Evolutionary conservation across 2,113 vertebrate species (phyloP), one percentile per base, ranked within the genome.

Genomic region (Marcusenius ussheri): DNA sequence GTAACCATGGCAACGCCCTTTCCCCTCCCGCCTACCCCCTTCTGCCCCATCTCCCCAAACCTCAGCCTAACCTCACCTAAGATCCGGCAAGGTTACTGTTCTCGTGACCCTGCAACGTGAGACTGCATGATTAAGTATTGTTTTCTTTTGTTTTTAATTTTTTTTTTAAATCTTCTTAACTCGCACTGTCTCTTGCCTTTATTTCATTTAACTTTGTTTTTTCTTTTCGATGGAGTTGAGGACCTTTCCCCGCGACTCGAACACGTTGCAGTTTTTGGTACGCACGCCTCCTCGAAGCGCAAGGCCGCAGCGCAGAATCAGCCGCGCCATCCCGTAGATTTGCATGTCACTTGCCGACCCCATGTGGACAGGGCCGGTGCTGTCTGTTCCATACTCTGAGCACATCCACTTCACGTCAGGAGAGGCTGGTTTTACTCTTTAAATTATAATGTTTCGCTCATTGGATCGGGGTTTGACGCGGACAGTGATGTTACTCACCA

Each of bases 201-300:
- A 91, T 91, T 92, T 91, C 90, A 92, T 90, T 53, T 90, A 83
- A 90, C 87, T 90, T 70, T 83, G 17, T 45, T 83, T 83, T 45
- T 83, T 39, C 46, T 90, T 89, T 92, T 88, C 77, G 90, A 27
- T 92, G 89, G 90, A 88, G 90, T 92, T 90, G 91, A 93, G 91
- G 91, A 93, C 87, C 90, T 47, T 92, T 91, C 92, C 90, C 90
- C 89, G 91, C 90, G 92, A 92, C 92, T 91, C 90, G 93, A 91
- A 93, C 90, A 92, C 90, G 89, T 74, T 91, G 92, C 83, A 89
- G 92, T 92, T 92, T 93, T 90, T 92, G 90, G 91, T 93, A 89
- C 92, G 88, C 83, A 91, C 80, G 77, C 47, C 88, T 49, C 87
- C 88, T 90, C 84, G 47, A 91, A 39, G 51, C 89, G 62, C 62